Base-by-base conservation (phyloP, 92 coral and sea anemone genomes). In the Heteractis magnifica region DNA sequence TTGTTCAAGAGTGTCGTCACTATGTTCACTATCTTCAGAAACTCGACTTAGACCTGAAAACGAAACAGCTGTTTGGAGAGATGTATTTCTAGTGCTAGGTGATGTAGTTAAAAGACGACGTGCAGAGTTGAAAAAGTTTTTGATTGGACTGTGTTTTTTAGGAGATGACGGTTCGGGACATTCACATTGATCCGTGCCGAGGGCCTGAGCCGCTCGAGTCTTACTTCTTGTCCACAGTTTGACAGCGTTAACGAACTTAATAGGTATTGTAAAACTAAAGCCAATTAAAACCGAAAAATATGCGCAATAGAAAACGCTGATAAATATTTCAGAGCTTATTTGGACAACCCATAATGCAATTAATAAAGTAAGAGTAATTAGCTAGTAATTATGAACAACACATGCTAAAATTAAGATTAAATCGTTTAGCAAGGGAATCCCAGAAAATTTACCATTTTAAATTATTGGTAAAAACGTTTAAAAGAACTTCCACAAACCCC, bases 221-320 rank as follows among this genome's bases (percentile, higher is more conserved):
- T 52, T 77, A 77, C 80, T 77, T 77, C 80, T 51, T 51, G 65
- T 77, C 80, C 80, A 77, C 80, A 77, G 62, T n/a, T 49, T 77
- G 80, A 23, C 2, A 53, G 15, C 34, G 65, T 52, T 77, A 77
- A 77, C 80, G 8, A 77, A 49, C 23, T 77, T 77, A 41, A 75
- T 7, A 75, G 65, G 12, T 8, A 58, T 10, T 52, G 65, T 3
- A 58, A 58, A 58, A 58, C 65, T 58, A 58, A 13, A 8, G 65
- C 65, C 18, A 7, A 58, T 58, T 13, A 58, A 8, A 58, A 14
- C 10, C 6, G 56, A 58, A 3, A n/a, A n/a, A n/a, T n/a, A n/a
- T n/a, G n/a, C n/a, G n/a, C n/a, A n/a, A n/a, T n/a, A n/a, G n/a
- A n/a, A n/a, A n/a, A n/a, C n/a, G n/a, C n/a, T n/a, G n/a, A n/a